These are phyloP conservation scores for Limnephilus marmoratus DNA, from an alignment of 2,888 invertebrate genomes.

Conservation along the genomic window DNA sequence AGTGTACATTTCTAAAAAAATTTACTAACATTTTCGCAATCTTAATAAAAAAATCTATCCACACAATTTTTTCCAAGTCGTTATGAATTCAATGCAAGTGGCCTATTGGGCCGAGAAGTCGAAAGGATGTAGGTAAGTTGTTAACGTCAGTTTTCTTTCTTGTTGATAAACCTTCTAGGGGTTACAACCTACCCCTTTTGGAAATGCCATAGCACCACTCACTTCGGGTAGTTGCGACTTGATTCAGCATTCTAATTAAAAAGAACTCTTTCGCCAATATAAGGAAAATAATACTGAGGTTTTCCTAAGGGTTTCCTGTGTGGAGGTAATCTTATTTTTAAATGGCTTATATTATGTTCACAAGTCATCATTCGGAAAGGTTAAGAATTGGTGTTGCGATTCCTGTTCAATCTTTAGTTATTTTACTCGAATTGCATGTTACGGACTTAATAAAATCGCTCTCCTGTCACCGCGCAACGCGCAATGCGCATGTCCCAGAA, in stretches of 20 bases:
- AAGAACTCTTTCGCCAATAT: not conserved
- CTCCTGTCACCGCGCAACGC: not conserved
- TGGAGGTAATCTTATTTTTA: too few relatives aligned
- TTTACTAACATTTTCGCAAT: too few relatives aligned
- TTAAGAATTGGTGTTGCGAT: not conserved
- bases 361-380: not conserved
- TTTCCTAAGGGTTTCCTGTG: not conserved
- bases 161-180: too few relatives aligned
- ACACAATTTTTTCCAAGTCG: too few relatives aligned
- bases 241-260: too few relatives aligned
- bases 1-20: too few relatives aligned
- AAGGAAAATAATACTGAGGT: not conserved
- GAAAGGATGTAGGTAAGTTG: not conserved
- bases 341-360: not conserved
- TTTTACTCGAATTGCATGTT: not conserved
- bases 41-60: too few relatives aligned
- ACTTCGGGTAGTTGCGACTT: too few relatives aligned
- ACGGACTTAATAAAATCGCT: not conserved
- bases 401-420: not conserved
- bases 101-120: not conserved
- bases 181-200: too few relatives aligned
- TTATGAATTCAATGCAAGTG: too few relatives aligned
- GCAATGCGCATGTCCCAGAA: constrained; percentile 5
- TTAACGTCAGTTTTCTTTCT: too few relatives aligned
- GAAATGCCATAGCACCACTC: too few relatives aligned